phyloP scores from a whole-genome alignment of 2,888 invertebrate species.

The Aleiodes testaceus region DNA sequence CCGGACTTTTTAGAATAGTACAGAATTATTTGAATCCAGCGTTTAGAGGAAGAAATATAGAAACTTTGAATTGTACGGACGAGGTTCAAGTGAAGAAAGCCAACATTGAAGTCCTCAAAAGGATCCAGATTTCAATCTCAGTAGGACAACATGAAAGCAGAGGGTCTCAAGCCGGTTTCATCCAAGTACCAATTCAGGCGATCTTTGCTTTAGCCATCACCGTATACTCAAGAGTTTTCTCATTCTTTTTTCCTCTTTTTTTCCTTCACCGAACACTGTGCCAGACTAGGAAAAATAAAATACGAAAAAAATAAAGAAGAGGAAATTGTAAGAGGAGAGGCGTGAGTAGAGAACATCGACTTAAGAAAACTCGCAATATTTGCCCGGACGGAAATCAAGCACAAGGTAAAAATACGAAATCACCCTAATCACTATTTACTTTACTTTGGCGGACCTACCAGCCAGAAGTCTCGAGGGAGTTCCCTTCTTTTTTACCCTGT shows the following conservation, averaged over 20 bases:
- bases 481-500: conserved; percentile 20
- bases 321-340: conserved; percentile 32
- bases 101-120: conserved; percentile 25
- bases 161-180: conserved; percentile 45
- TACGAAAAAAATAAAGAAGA: conserved; percentile 30
- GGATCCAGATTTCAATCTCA: conserved; percentile 48
- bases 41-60: too few relatives aligned
- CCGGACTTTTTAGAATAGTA: too few relatives aligned
- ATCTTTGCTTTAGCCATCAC: conserved; percentile 47
- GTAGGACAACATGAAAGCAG: conserved; percentile 50
- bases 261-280: conserved; percentile 46
- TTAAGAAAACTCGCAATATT: conserved; percentile 71
- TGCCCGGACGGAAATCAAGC: conserved; percentile 68
- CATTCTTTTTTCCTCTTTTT: too few relatives aligned
- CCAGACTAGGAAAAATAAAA: conserved; percentile 40
- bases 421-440: conserved; percentile 70
- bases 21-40: neutral
- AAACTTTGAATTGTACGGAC: neutral
- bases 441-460: conserved; percentile 58
- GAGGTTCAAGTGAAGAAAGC: conserved; percentile 10
- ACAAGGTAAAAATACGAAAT: conserved; percentile 69
- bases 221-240: conserved; percentile 44
- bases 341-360: conserved; percentile 49
- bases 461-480: conserved; percentile 34
- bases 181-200: conserved; percentile 50